Percentiles rank a stretch among this genome's conserved stretches.
These are phyloP conservation scores for Lonchura striata DNA, from an alignment of 2,113 vertebrate species.

Conservation along the genomic window DNA sequence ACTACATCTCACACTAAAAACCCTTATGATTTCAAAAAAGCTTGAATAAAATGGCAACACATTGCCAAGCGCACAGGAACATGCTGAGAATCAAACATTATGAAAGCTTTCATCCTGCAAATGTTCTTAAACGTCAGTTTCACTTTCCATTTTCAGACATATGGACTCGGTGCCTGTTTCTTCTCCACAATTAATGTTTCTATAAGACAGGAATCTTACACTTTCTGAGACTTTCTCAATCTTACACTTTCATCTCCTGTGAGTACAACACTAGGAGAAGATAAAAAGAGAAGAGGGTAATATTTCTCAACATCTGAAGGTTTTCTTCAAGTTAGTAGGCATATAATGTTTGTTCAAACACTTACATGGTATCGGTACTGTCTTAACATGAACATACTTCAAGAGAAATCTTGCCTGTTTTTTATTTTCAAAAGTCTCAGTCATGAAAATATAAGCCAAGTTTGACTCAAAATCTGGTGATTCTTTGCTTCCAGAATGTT, in stretches of 20 bases:
- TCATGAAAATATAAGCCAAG: neutral
- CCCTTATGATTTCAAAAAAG: too few species aligned
- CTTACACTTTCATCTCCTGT: neutral
- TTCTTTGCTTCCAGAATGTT: neutral
- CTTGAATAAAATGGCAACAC: too few species aligned
- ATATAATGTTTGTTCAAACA: neutral
- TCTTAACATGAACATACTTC: neutral
- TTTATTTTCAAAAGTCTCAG: neutral
- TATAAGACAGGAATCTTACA: neutral
- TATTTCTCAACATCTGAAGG: neutral
- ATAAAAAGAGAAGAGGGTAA: neutral
- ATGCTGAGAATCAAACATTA: too few species aligned
- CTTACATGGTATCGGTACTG: accelerated
- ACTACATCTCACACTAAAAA: too few species aligned
- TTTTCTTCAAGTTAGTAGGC: neutral
- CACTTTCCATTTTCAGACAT: too few species aligned
- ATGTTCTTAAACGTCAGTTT: too few species aligned
- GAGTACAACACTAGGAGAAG: neutral
- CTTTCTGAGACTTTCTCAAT: neutral
- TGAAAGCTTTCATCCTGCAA: too few species aligned
- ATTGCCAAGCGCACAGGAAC: too few species aligned
- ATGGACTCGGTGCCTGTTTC: neutral
- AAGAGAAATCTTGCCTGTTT: neutral
- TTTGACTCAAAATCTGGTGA: neutral
- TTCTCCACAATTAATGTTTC: neutral